Conservation (phyloP, 2,888 invertebrate genomes). For the Latrodectus elegans region DNA sequence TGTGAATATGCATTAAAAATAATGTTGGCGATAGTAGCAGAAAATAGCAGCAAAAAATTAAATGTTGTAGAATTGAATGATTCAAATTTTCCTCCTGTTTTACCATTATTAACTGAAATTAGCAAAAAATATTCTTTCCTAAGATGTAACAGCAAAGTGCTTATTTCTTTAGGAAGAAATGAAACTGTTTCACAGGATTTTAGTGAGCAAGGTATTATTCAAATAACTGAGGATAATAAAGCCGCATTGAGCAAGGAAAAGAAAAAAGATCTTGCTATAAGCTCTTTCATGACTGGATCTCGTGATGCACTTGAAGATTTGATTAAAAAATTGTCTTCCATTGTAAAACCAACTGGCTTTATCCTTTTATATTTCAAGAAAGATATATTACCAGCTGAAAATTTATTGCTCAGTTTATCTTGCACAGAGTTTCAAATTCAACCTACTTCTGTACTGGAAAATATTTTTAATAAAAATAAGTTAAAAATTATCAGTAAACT, state of each 20-base stretch:
- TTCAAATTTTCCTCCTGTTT: constrained; percentile 4
- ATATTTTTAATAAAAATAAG: constrained; percentile 1
- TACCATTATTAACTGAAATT: neutral
- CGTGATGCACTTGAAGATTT: neutral
- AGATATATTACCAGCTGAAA: constrained; percentile 17
- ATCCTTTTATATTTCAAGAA: constrained; percentile 32
- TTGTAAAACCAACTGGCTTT: constrained; percentile 23
- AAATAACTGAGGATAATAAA: neutral
- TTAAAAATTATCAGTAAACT: constrained; percentile 16
- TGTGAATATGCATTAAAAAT: constrained; percentile 72
- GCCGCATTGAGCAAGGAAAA: neutral
- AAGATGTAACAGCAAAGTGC: constrained; percentile 25
- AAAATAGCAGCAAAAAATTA: constrained; percentile 86
- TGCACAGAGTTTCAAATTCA: constrained; percentile 12
- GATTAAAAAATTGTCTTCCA: neutral
- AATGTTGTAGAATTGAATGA: constrained; percentile 82
- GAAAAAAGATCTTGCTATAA: constrained; percentile 13
- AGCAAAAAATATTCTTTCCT: neutral
- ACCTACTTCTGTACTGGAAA: neutral
- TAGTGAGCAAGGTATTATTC: neutral
- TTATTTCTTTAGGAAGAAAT: neutral
- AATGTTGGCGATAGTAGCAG: constrained; percentile 83
- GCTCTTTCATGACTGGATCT: constrained; percentile 1
- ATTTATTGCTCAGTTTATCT: constrained; percentile 8
- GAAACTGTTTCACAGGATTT: constrained; percentile 3